Evolutionary conservation across 2,797 vertebrate genomes (phyloP).

Genomic region (Micropoecilia bifurca): DNA sequence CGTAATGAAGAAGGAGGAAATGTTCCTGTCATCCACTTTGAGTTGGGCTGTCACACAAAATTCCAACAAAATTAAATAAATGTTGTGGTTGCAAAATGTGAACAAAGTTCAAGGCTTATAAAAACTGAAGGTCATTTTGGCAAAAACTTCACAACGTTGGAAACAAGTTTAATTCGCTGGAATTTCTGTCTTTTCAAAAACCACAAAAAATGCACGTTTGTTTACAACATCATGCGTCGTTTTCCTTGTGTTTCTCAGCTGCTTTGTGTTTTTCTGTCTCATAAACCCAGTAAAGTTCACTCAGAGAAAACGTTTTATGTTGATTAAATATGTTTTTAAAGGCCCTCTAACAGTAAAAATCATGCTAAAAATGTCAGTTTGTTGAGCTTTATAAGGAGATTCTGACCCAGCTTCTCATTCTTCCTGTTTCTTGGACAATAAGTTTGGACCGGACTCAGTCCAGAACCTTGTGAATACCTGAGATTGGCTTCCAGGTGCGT

Average conservation of each 20-base stretch:
- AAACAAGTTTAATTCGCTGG: neutral
- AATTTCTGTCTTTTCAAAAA: neutral
- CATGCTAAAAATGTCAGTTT: neutral
- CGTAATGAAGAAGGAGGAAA: neutral
- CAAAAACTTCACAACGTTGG: neutral
- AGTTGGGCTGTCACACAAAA: neutral
- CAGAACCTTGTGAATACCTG: conserved; percentile 59
- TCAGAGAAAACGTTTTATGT: neutral
- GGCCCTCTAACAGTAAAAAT: neutral
- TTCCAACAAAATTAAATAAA: neutral
- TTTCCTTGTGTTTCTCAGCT: neutral
- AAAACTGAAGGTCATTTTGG: neutral
- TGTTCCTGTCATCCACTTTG: neutral
- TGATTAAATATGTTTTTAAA: neutral
- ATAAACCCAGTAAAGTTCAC: neutral
- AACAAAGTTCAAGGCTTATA: neutral
- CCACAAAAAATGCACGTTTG: neutral
- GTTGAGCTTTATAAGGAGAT: neutral
- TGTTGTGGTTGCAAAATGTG: neutral
- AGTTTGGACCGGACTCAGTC: conserved; percentile 32
- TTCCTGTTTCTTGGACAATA: neutral
- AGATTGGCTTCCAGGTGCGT: conserved; percentile 62
- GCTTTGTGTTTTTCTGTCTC: neutral
- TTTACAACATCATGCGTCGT: neutral
- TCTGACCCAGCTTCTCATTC: neutral